Conservation (phyloP, 2,888 invertebrate genomes). For the Merodon equestris region DNA sequence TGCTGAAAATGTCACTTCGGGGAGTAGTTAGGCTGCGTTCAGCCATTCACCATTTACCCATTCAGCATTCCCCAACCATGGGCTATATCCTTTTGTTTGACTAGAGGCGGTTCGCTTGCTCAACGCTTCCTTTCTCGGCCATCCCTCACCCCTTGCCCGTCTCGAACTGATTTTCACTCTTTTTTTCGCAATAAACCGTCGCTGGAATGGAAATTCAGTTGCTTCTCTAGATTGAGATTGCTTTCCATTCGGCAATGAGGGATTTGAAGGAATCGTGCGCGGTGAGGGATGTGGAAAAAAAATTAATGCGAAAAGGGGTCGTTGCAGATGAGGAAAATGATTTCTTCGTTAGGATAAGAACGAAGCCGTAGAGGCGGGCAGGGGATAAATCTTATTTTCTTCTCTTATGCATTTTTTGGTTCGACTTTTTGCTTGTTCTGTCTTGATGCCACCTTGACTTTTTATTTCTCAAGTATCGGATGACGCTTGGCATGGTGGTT, state of each 20-base stretch:
- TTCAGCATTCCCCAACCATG: constrained; percentile 13
- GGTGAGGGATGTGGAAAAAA: constrained; percentile 4
- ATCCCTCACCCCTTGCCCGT: constrained; percentile 43
- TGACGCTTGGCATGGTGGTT: constrained; percentile 6
- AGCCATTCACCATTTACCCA: too few species aligned
- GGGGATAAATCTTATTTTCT: constrained; percentile 51
- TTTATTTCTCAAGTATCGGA: constrained; percentile 15
- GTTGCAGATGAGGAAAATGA: constrained; percentile 29
- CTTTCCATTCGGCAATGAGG: constrained; percentile 36
- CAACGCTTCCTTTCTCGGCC: not conserved
- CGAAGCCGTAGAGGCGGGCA: not conserved
- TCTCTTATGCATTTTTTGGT: constrained; percentile 39
- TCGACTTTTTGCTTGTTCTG: constrained; percentile 18
- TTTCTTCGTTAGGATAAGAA: constrained; percentile 38
- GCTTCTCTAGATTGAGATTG: constrained; percentile 43
- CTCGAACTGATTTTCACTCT: constrained; percentile 29
- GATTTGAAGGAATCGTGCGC: constrained; percentile 31
- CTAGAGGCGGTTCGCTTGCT: constrained; percentile 14
- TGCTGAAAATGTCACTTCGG: constrained; percentile 77
- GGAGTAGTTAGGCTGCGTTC: constrained; percentile 75
- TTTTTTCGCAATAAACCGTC: constrained; percentile 59
- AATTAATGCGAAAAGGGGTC: constrained; percentile 54
- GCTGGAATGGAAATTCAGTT: constrained; percentile 63
- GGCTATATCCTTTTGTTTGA: constrained; percentile 46
- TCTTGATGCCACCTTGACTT: too few species aligned